A percentile compares a stretch with the other conserved stretches of the same genome.
Conservation (phyloP, 2,888 invertebrate genomes). For the Dryadula phaetusa region DNA sequence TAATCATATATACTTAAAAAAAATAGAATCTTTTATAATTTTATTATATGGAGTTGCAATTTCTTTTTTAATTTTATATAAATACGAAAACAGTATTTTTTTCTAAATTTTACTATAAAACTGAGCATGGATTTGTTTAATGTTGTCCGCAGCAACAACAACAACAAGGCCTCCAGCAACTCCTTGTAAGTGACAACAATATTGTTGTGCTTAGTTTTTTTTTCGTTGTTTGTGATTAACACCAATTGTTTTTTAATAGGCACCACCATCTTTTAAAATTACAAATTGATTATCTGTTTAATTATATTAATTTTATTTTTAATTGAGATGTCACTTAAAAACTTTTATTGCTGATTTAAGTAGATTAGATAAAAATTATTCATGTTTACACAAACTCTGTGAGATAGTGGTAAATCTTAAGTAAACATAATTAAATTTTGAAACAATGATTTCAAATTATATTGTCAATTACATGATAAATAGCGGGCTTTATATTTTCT, state of each 20-base stretch:
- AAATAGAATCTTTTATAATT: neutral
- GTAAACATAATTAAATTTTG: slow-evolving; percentile 21
- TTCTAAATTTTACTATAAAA: slow-evolving; percentile 22
- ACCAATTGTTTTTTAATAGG: slow-evolving; percentile 41
- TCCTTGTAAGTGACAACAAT: slow-evolving; percentile 90
- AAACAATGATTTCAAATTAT: slow-evolving; percentile 26
- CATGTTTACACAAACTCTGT: slow-evolving; percentile 27
- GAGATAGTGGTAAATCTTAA: slow-evolving; percentile 16
- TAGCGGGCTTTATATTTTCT: neutral
- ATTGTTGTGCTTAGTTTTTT: slow-evolving; percentile 72
- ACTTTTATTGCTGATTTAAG: slow-evolving; percentile 14
- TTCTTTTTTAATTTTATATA: neutral
- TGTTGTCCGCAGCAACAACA: slow-evolving; percentile 92
- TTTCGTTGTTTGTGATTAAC: slow-evolving; percentile 55
- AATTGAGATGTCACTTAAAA: slow-evolving; percentile 18
- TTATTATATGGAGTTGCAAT: slow-evolving; percentile 21
- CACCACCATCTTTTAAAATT: slow-evolving; percentile 45
- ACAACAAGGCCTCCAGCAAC: slow-evolving; percentile 95
- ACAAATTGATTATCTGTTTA: slow-evolving; percentile 32
- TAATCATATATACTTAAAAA: neutral
- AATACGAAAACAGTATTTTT: slow-evolving; percentile 1
- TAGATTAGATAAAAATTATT: slow-evolving; percentile 34
- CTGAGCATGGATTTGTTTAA: slow-evolving; percentile 56
- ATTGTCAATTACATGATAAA: slow-evolving; percentile 8
- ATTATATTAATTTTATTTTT: slow-evolving; percentile 26